Evolutionary conservation across 2,888 invertebrate species (phyloP).

Genomic region (Dolichopus griseipennis): DNA sequence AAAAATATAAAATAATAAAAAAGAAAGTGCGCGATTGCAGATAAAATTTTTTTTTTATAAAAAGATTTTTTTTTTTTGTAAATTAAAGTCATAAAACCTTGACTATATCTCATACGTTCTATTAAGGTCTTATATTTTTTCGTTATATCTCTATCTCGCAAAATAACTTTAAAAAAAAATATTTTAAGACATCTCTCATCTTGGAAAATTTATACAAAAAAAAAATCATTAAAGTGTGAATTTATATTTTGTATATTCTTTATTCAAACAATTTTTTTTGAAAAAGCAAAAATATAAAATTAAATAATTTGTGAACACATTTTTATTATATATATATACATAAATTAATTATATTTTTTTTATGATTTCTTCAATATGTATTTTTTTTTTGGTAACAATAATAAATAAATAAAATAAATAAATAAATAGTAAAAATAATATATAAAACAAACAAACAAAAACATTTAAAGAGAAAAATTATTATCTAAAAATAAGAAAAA

Average conservation of each 20-base stretch:
- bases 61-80: conserved; percentile 5
- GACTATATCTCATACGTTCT: conserved; percentile 1
- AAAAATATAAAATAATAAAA: conserved; percentile 2
- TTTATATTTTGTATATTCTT: background rate
- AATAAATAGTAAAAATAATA: no score
- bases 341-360: background rate
- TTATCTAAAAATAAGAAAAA: no score
- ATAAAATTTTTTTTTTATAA: conserved; percentile 4
- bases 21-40: conserved; percentile 6
- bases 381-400: no score
- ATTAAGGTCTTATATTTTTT: background rate
- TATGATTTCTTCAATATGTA: no score
- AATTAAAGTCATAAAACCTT: conserved; percentile 6
- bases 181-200: background rate
- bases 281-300: background rate
- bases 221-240: background rate
- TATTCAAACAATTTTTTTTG: background rate
- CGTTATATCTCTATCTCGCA: background rate
- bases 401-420: no score
- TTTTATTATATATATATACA: background rate
- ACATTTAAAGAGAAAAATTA: no score
- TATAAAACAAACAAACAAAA: no score
- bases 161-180: background rate
- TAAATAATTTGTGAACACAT: background rate
- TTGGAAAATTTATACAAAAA: background rate